These are phyloP conservation scores for Tenthredo livida DNA, from an alignment of 2,888 invertebrate genomes.

Conservation along the genomic window DNA sequence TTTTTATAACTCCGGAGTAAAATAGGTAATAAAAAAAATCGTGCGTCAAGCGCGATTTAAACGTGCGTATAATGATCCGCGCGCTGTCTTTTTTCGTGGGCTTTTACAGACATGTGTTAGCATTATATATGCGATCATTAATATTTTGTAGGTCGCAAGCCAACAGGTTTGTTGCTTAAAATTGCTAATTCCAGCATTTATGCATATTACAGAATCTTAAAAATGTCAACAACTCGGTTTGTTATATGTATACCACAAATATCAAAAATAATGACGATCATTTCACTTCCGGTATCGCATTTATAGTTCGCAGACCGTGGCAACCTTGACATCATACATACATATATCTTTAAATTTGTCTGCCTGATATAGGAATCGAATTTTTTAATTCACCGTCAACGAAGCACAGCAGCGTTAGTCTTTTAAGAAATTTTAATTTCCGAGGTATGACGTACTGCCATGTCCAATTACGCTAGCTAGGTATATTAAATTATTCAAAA, in stretches of 20 bases:
- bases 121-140: not conserved
- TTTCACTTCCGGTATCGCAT: not conserved
- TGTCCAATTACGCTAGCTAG: not conserved
- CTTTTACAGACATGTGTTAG: not conserved
- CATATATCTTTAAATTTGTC: not conserved
- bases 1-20: not conserved
- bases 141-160: not conserved
- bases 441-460: not conserved
- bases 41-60: not conserved
- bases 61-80: not conserved
- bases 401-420: not conserved
- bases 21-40: conserved; percentile 30
- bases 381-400: not conserved
- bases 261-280: not conserved
- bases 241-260: not conserved
- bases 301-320: not conserved
- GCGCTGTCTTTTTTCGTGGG: not conserved
- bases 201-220: not conserved
- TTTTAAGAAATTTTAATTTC: not conserved
- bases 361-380: not conserved
- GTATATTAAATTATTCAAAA: not conserved
- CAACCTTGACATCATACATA: not conserved
- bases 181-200: conserved; percentile 27
- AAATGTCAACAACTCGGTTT: not conserved
- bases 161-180: conserved; percentile 28